Evolutionary conservation across 1,140 invertebrate genomes (phyloP), one percentile per base, ranked within the genome.

Genomic region (Platyura marginata): DNA sequence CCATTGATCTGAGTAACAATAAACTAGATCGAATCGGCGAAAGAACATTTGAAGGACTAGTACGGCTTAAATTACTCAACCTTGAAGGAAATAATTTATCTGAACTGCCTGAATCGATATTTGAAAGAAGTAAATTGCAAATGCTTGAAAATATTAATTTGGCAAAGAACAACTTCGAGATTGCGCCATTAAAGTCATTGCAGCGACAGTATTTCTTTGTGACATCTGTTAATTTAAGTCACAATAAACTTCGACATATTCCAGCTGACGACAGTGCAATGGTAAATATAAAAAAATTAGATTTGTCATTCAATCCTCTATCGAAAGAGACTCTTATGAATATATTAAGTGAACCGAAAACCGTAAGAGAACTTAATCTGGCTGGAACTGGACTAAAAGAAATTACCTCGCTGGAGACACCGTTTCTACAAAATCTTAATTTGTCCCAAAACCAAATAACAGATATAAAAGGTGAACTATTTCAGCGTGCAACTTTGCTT

Each of bases 281-380:
- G 63, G 81, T 85, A 2, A 90, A 85, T 54, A 78, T 91, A 1
- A 92, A 92, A 56, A 71, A 76, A 44, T 64, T 93, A 0, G 87
- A 92, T 63, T 58, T 93, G 1, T 89, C 84, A 2, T 81, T 76
- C 47, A 93, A 92, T 69, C 82, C 84, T 0, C 58, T 93, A 1
- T 75, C 76, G 3, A 59, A 70, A 41, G 74, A 79, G 47, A 74
- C 86, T 0, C 67, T 91, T 3, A 65, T 59, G 9, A 80, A 79
- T 52, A 73, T 93, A 29, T 56, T 93, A 1, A 81, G 78, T 35
- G 87, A 92, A 55, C 87, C 87, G 0, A 93, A 92, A 66, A 87
- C 86, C 1, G 75, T 88, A 0, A 60, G 86, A 39, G 72, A 77
- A 36, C 61, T 93, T 9, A 88, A 86, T 58, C 61, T 93, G 19